Evolutionary conservation across 2,113 vertebrate genomes (phyloP), one percentile per base, ranked within the genome.

Genomic region (Sapayoa aenigma): DNA sequence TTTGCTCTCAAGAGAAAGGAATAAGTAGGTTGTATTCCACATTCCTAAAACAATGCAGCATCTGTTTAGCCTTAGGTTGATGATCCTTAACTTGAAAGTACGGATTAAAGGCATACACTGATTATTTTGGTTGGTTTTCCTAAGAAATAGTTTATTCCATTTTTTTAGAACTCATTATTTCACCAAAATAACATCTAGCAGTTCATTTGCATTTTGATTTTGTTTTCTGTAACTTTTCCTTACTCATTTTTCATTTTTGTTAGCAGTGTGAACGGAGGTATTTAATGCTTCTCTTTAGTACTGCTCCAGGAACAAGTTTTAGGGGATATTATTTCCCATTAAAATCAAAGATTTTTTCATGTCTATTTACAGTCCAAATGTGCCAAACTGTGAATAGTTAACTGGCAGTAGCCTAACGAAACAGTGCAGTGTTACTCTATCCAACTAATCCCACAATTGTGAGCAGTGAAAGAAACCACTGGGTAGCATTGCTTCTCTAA

Each of bases 311-410:
- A 97, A 97, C 75, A 78, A 87, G 91, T 83, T 94, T 82, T 85
- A 91, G 94, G 84, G 93, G 74, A 96, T 97, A 69, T 96, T 95
- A 9, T 95, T 94, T 96, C 96, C 97, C 95, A 92, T 92, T 88
- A 91, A 93, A 97, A 96, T 97, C 96, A 97, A 93, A 96, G 95
- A 93, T 92, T 96, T 97, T 96, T 97, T 96, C 92, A 96, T 97
- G 97, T 98, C 97, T 97, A 96, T 97, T 97, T 97, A 97, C 96
- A 97, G 97, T 97, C 94, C 96, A 96, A n/a, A 98, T 95, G 98
- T 99, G 99, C 99, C 98, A 99, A 99, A 99, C 98, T 98, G 98
- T 98, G 98, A 98, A 95, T 97, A 80, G 92, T 96, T 98, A 97
- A 82, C 94, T 96, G 96, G 94, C 90, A 24, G 89, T 80, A 94